These are phyloP conservation scores for Cydia amplana DNA, from an alignment of 1,140 invertebrate genomes.

Conservation along the genomic window DNA sequence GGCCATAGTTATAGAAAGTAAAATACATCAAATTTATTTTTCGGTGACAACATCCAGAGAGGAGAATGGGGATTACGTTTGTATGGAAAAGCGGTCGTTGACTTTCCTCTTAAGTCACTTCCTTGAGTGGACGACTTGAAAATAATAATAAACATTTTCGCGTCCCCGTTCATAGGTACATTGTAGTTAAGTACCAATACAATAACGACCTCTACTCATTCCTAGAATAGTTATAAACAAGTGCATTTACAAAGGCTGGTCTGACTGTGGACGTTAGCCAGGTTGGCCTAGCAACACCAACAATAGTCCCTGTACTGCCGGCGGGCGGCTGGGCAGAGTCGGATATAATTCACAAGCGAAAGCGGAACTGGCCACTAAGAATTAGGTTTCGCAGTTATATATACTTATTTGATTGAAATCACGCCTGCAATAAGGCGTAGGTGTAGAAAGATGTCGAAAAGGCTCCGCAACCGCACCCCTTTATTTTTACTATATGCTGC, in stretches of 20 bases:
- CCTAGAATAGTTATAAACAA: neutral
- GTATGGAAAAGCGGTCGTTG: too few species aligned
- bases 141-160: neutral
- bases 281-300: neutral
- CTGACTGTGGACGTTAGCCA: neutral
- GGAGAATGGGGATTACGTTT: too few species aligned
- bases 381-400: neutral
- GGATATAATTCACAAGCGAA: neutral
- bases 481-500: too few species aligned
- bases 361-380: neutral
- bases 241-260: conserved; percentile 10
- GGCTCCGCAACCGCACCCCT: too few species aligned
- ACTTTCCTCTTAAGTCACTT: too few species aligned
- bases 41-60: too few species aligned
- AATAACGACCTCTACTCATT: neutral
- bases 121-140: too few species aligned
- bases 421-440: too few species aligned
- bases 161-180: neutral
- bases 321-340: neutral
- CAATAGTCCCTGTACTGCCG: conserved; percentile 18
- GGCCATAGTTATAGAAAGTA: too few species aligned
- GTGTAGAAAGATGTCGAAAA: too few species aligned
- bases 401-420: too few species aligned
- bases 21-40: too few species aligned
- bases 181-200: neutral